These are phyloP conservation scores for Plotosus lineatus DNA, from an alignment of 2,113 vertebrate species.

Conservation along the genomic window DNA sequence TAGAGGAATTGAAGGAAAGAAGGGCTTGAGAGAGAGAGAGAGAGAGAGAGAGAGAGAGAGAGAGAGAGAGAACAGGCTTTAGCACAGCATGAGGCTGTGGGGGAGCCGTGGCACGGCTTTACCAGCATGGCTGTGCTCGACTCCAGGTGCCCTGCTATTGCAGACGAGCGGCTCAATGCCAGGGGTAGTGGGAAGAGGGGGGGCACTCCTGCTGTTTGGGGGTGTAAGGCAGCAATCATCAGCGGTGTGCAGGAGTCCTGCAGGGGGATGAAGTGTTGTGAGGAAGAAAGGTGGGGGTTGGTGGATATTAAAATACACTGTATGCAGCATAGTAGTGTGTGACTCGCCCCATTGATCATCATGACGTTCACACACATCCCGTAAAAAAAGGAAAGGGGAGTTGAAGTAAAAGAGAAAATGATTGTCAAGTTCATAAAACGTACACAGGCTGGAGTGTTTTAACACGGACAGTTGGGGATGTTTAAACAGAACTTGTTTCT, in stretches of 20 bases:
- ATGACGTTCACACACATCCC: not conserved
- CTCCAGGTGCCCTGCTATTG: slow-evolving; percentile 86
- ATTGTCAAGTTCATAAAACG: not conserved
- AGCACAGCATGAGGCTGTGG: not conserved
- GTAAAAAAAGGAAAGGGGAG: not conserved
- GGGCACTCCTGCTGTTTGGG: slow-evolving; percentile 86
- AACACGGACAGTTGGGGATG: not conserved
- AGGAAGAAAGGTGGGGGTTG: slow-evolving; percentile 41
- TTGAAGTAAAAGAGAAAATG: not conserved
- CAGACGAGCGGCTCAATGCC: slow-evolving; percentile 85
- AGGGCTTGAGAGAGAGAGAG: no score
- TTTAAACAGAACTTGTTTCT: not conserved
- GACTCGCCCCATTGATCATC: slow-evolving; percentile 1
- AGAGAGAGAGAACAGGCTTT: slow-evolving; percentile 32
- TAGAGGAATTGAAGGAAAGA: no score
- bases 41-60: slow-evolving; percentile 77
- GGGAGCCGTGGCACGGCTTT: slow-evolving; percentile 63
- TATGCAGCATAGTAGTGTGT: not conserved
- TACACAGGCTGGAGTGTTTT: no score
- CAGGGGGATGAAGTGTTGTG: slow-evolving; percentile 68
- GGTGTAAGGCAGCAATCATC: slow-evolving; percentile 91
- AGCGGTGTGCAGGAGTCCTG: slow-evolving; percentile 92
- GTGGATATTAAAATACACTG: slow-evolving; percentile 24
- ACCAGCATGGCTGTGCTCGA: slow-evolving; percentile 90
- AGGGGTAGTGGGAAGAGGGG: slow-evolving; percentile 85